A percentile compares a stretch with the other conserved stretches of the same genome.
phyloP scores from a whole-genome alignment of 2,797 vertebrate species.

The Tiaroga cobitis region DNA sequence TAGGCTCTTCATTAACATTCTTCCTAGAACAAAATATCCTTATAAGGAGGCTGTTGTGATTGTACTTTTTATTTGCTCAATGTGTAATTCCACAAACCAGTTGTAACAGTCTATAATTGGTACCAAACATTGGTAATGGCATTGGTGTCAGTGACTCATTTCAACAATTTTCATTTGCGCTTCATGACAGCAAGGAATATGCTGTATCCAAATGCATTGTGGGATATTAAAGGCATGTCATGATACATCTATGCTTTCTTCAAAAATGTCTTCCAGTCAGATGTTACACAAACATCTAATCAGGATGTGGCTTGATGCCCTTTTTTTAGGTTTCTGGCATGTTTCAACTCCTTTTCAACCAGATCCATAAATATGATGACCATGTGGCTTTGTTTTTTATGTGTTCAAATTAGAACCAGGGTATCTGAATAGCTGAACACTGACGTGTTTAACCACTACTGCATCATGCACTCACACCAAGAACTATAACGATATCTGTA shows the following conservation, averaged over 20 bases:
- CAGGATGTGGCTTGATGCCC: neutral
- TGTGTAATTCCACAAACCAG: constrained; percentile 17
- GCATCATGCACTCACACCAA: neutral
- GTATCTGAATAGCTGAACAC: neutral
- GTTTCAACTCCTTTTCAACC: neutral
- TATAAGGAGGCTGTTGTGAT: neutral
- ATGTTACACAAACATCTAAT: constrained; percentile 4
- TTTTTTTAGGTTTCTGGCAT: neutral
- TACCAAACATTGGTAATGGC: constrained; percentile 23
- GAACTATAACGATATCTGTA: neutral
- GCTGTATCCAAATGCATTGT: neutral
- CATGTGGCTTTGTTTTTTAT: constrained; percentile 7
- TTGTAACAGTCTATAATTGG: constrained; percentile 16
- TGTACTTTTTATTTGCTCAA: neutral
- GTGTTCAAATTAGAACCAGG: neutral
- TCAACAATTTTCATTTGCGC: constrained; percentile 1
- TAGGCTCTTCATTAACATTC: neutral
- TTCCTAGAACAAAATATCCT: neutral
- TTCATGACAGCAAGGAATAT: neutral
- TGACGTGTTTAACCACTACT: neutral
- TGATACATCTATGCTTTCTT: neutral
- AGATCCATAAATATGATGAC: constrained; percentile 8
- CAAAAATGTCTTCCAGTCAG: constrained; percentile 2
- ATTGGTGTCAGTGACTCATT: constrained; percentile 18
- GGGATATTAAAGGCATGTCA: too few relatives aligned